Evolutionary conservation across 2,888 invertebrate genomes (phyloP).

Genomic region (Cheilosia vulpina): DNA sequence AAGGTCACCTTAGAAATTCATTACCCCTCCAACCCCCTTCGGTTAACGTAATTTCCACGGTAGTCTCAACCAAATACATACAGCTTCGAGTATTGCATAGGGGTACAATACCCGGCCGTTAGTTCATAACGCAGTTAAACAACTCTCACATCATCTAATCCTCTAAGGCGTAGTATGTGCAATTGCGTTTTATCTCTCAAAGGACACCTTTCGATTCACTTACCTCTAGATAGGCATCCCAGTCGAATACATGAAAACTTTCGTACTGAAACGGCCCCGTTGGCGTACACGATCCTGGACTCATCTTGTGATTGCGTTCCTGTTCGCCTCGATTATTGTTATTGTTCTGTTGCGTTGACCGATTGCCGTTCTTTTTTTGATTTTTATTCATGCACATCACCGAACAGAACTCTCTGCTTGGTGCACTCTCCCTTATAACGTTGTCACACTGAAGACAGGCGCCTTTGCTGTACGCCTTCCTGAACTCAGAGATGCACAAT

Average conservation of each 20-base stretch:
- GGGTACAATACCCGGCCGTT: neutral
- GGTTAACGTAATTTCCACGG: neutral
- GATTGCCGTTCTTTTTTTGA: slow-evolving; percentile 89
- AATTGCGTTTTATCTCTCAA: neutral
- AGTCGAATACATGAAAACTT: slow-evolving; percentile 92
- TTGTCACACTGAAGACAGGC: slow-evolving; percentile 95
- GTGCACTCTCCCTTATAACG: slow-evolving; percentile 90
- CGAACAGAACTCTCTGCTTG: slow-evolving; percentile 93
- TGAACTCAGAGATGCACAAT: slow-evolving; percentile 93
- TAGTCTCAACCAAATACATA: neutral
- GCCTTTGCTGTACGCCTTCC: slow-evolving; percentile 94
- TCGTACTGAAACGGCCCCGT: slow-evolving; percentile 91
- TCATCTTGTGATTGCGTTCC: slow-evolving; percentile 77
- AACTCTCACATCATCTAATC: neutral
- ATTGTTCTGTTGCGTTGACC: slow-evolving; percentile 61
- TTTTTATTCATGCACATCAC: slow-evolving; percentile 93
- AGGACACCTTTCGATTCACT: slow-evolving; percentile 9
- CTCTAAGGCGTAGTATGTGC: too few species aligned
- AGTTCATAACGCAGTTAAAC: neutral
- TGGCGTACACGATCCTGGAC: slow-evolving; percentile 84
- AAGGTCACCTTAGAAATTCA: neutral
- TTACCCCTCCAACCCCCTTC: neutral
- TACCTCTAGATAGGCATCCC: slow-evolving; percentile 90
- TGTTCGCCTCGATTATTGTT: slow-evolving; percentile 78
- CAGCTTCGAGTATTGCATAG: neutral